Conservation (phyloP, 2,797 vertebrate genomes). For the Amphiprion clarkii region DNA sequence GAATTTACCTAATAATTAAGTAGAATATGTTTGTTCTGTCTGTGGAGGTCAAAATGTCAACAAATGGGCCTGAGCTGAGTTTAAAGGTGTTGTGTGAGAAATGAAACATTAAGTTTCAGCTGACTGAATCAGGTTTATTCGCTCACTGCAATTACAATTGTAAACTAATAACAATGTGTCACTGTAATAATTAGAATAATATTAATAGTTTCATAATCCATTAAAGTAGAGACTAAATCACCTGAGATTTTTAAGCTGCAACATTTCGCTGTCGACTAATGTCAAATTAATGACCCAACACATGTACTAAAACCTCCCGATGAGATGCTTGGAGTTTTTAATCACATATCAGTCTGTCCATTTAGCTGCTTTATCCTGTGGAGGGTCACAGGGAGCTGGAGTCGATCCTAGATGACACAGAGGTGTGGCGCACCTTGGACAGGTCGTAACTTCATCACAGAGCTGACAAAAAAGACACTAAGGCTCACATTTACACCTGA, state of each 20-base stretch:
- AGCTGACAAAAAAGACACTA: too few species aligned
- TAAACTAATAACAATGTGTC: not conserved
- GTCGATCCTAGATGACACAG: too few species aligned
- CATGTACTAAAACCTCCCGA: too few species aligned
- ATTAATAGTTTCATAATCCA: not conserved
- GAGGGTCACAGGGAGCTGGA: too few species aligned
- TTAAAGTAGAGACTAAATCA: not conserved
- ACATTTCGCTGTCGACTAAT: too few species aligned
- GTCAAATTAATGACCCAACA: too few species aligned
- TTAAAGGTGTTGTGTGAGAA: not conserved
- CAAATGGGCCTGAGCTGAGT: not conserved
- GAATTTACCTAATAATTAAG: not conserved
- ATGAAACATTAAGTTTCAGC: not conserved
- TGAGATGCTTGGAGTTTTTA: not conserved
- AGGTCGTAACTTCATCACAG: too few species aligned
- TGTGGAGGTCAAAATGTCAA: conserved; percentile 23
- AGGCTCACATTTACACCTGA: too few species aligned
- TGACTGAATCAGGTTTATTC: not conserved
- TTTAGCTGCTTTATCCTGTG: too few species aligned
- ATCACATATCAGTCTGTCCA: too few species aligned
- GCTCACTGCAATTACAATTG: not conserved
- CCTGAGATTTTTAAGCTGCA: too few species aligned
- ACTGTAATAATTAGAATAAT: not conserved
- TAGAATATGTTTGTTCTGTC: not conserved
- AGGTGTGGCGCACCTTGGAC: too few species aligned